These are phyloP conservation scores for Drosophila atroscutellata DNA, from an alignment of 2,888 invertebrate genomes.

Conservation along the genomic window DNA sequence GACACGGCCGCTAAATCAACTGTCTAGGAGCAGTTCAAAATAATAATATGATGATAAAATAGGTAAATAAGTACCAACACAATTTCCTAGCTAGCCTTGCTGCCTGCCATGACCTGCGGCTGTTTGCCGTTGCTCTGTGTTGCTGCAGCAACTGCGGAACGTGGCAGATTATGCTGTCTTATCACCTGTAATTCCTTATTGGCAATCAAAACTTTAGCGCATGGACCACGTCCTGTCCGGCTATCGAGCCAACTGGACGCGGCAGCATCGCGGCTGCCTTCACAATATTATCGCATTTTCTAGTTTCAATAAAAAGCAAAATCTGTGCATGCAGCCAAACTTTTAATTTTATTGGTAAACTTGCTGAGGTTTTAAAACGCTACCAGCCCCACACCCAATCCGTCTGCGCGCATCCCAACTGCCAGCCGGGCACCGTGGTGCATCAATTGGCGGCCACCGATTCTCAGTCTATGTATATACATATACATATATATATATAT, in stretches of 20 bases:
- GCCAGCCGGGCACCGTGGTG: conserved; percentile 9
- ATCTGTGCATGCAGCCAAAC: conserved; percentile 73
- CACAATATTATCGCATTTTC: conserved; percentile 63
- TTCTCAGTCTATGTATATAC: conserved; percentile 7
- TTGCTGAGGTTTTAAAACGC: conserved; percentile 58
- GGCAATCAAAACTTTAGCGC: conserved; percentile 81
- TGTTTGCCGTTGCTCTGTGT: conserved; percentile 23
- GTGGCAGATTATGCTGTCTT: conserved; percentile 80
- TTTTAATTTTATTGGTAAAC: conserved; percentile 81
- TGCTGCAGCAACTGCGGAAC: conserved; percentile 52
- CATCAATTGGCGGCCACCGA: conserved; percentile 23
- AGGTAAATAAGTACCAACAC: conserved; percentile 36
- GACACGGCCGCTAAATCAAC: background rate
- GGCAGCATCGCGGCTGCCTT: conserved; percentile 20
- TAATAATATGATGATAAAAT: conserved; percentile 32
- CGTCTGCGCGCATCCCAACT: conserved; percentile 13
- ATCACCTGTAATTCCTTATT: conserved; percentile 83
- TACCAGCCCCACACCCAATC: background rate
- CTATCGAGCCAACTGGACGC: conserved; percentile 4
- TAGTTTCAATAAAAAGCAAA: conserved; percentile 76
- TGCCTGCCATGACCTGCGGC: conserved; percentile 5
- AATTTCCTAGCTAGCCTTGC: conserved; percentile 25
- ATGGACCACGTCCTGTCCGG: conserved; percentile 36
- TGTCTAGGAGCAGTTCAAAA: conserved; percentile 13
- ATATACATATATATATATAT: background rate